A percentile compares a stretch with the other conserved stretches of the same genome.
Evolutionary conservation across 2,797 vertebrate species (phyloP).

Genomic region (Nannoperca obscura): DNA sequence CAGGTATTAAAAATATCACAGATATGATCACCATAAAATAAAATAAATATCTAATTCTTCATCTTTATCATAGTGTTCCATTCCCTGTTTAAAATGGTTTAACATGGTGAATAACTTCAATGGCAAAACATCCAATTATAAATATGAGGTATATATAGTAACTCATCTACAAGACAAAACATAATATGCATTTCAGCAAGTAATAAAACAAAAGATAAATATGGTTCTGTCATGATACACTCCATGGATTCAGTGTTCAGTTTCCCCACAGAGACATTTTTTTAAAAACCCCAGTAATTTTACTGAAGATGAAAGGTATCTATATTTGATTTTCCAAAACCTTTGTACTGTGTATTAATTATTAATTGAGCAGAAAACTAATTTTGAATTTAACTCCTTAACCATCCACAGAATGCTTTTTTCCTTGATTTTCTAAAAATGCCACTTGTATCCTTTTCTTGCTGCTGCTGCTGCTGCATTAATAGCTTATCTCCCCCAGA

Average conservation of each 20-base stretch:
- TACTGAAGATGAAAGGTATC: slow-evolving; percentile 64
- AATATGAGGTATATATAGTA: slow-evolving; percentile 33
- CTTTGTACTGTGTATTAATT: slow-evolving; percentile 56
- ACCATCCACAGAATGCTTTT: slow-evolving; percentile 30
- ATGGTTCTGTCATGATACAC: slow-evolving; percentile 25
- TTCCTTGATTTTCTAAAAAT: slow-evolving; percentile 45
- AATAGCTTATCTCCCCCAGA: slow-evolving; percentile 61
- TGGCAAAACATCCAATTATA: neutral
- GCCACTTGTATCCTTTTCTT: slow-evolving; percentile 49
- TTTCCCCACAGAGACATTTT: slow-evolving; percentile 23
- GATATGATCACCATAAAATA: neutral
- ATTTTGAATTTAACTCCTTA: slow-evolving; percentile 46
- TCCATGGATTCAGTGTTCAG: slow-evolving; percentile 22
- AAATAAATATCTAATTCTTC: neutral
- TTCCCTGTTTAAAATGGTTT: neutral
- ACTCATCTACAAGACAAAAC: slow-evolving; percentile 42
- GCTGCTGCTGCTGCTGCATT: slow-evolving; percentile 15
- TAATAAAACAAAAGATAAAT: slow-evolving; percentile 35
- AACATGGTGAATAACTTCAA: neutral
- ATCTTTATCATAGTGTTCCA: neutral
- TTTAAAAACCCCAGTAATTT: slow-evolving; percentile 33
- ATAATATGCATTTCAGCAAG: slow-evolving; percentile 19
- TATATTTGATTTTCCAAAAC: slow-evolving; percentile 65
- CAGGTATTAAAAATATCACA: slow-evolving; percentile 10
- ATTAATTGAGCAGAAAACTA: slow-evolving; percentile 44